Conservation (phyloP, 1,140 invertebrate genomes). For the Nautilus pompilius region DNA sequence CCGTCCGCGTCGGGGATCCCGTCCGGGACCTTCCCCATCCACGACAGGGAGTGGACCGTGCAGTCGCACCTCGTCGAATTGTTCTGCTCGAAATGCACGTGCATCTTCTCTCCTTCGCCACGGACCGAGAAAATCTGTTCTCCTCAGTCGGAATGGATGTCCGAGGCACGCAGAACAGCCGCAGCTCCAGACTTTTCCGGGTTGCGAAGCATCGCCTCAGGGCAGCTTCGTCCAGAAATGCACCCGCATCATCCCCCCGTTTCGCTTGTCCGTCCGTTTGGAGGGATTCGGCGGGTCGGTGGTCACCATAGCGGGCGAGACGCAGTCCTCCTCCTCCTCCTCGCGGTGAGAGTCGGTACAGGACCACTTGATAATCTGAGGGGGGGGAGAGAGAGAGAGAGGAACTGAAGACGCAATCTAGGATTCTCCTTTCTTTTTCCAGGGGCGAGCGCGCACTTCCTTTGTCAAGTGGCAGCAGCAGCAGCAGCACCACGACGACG, state of each 20-base stretch:
- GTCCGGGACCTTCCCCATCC: constrained; percentile 97
- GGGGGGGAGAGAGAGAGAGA: too few relatives aligned
- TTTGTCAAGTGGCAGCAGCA: too few relatives aligned
- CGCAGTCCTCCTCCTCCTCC: too few relatives aligned
- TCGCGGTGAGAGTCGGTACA: too few relatives aligned
- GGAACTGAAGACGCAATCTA: too few relatives aligned
- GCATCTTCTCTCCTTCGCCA: constrained; percentile 57
- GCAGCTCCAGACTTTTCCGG: constrained; percentile 3
- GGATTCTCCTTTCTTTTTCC: too few relatives aligned
- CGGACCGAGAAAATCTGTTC: too few relatives aligned
- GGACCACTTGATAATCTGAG: too few relatives aligned
- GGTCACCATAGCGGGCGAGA: too few relatives aligned
- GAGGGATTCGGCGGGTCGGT: background rate
- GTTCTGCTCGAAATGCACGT: constrained; percentile 80
- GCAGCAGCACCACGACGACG: too few relatives aligned
- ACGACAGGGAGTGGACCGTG: constrained; percentile 89
- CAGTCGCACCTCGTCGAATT: constrained; percentile 91
- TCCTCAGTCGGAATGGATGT: too few relatives aligned
- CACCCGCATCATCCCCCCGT: constrained; percentile 6
- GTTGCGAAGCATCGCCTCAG: constrained; percentile 6
- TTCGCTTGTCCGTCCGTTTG: constrained; percentile 8
- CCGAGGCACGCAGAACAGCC: background rate
- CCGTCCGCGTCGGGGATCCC: constrained; percentile 76
- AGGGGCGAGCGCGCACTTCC: too few relatives aligned
- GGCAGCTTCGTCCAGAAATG: constrained; percentile 3